Evolutionary conservation across 2,888 invertebrate species (phyloP).

Genomic region (Erpobdella octoculata): DNA sequence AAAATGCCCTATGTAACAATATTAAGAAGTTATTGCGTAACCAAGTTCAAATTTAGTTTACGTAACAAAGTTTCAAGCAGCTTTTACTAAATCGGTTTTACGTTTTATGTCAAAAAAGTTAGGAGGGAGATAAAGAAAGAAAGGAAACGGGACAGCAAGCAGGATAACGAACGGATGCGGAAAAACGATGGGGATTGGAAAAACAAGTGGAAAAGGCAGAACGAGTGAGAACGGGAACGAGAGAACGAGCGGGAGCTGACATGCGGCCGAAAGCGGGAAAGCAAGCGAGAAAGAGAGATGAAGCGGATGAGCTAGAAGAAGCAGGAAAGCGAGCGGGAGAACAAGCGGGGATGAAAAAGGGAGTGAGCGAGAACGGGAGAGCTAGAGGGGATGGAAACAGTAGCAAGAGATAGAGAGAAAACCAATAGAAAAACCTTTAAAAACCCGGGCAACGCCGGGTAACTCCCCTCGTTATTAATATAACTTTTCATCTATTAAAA

Average conservation of each 20-base stretch:
- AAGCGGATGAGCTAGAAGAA: conserved; percentile 10
- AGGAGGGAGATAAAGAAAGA: not conserved
- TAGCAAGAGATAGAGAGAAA: not conserved
- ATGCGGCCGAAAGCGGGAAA: not conserved
- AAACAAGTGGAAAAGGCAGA: not conserved
- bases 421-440: too few species aligned
- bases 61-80: too few species aligned
- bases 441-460: too few species aligned
- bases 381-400: not conserved
- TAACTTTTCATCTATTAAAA: too few species aligned
- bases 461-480: too few species aligned
- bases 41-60: too few species aligned
- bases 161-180: not conserved
- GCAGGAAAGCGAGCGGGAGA: conserved; percentile 10
- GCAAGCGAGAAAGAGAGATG: not conserved
- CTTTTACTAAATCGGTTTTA: too few species aligned
- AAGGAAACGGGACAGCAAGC: not conserved
- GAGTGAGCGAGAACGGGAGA: conserved; percentile 1
- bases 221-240: not conserved
- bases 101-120: too few species aligned
- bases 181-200: not conserved
- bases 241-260: not conserved
- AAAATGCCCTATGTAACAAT: too few species aligned
- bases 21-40: too few species aligned
- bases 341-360: not conserved